phyloP scores from a whole-genome alignment of 2,888 invertebrate species.

The Ctena decussata region DNA sequence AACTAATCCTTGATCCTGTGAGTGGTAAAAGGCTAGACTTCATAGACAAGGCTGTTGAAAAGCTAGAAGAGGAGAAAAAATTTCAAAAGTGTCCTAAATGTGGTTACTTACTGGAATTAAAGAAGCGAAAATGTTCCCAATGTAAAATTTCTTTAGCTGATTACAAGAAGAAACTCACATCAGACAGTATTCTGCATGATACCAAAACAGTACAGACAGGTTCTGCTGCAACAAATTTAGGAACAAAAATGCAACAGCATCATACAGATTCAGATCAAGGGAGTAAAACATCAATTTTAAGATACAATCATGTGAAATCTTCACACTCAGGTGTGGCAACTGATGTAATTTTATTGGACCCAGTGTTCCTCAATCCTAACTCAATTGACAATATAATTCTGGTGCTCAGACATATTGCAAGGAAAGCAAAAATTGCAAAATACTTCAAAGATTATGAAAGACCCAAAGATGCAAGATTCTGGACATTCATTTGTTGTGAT shows the following conservation, averaged over 20 bases:
- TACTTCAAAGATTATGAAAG: not conserved
- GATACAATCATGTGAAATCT: conserved; percentile 16
- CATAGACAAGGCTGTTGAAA: not conserved
- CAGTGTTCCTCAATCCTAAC: conserved; percentile 37
- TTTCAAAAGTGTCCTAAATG: conserved; percentile 22
- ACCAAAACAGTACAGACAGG: not conserved
- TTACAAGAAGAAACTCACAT: not conserved
- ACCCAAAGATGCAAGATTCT: not conserved
- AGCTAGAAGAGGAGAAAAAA: not conserved
- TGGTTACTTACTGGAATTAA: not conserved
- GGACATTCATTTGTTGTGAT: conserved; percentile 44
- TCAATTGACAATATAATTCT: conserved; percentile 26
- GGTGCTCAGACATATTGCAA: conserved; percentile 25
- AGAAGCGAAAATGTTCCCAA: not conserved
- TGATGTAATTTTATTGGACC: conserved; percentile 25
- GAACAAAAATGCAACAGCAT: too few relatives aligned
- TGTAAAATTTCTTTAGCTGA: not conserved
- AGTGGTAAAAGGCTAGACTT: not conserved
- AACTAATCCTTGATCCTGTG: not conserved
- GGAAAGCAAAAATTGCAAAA: conserved; percentile 15
- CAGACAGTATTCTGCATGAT: not conserved
- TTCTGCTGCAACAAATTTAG: not conserved
- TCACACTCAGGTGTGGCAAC: not conserved
- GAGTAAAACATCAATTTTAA: not conserved
- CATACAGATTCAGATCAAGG: too few relatives aligned